Base-by-base conservation (phyloP, 1,140 invertebrate species). In the Episyrphus balteatus region DNA sequence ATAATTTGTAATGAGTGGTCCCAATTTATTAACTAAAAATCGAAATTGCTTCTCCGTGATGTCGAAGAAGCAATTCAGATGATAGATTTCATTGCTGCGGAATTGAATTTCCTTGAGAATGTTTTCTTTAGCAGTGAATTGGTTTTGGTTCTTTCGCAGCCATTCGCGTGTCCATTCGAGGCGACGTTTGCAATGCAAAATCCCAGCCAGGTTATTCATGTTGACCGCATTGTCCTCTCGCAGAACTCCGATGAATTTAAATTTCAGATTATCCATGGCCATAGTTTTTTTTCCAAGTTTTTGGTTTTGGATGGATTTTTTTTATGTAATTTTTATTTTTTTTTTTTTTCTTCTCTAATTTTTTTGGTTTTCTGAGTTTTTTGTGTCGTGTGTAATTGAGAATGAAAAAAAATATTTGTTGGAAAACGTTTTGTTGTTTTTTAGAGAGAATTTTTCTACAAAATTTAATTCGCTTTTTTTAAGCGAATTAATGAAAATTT, bases 91-190 rank as follows among this genome's bases (percentile, higher is more conserved):
- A n/a, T 62, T 59, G 44, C 57, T 64, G 33, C 61, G 59, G 39
- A 63, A 62, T 51, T 62, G 58, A 49, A 66, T 52, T 33, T 62
- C 62, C 32, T 57, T 62, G 0, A 59, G 54, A 40, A 66, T 44
- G 40, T 65, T 65, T 49, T 66, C 62, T 47, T 61, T 64, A 52
- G 57, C 61, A 1, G 62, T 50, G 32, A 66, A 62, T 30, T 66
- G 59, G 17, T 57, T 52, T 47, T 65, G 62, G 44, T 65, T 65
- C 33, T 66, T 66, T 48, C 57, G 59, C 49, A 66, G 53, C 62
- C 62, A 66, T 39, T 66, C 62, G 50, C 61, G 66, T 36, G 62
- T 66, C 62, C 62, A 66, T 48, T 66, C 62, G 10, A 66, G 50
- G 6, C 62, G 51, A 15, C 62, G 50, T 14, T 58, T 51, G 9